These are phyloP conservation scores for Macrophya annulata DNA, from an alignment of 2,888 invertebrate genomes.

Conservation along the genomic window DNA sequence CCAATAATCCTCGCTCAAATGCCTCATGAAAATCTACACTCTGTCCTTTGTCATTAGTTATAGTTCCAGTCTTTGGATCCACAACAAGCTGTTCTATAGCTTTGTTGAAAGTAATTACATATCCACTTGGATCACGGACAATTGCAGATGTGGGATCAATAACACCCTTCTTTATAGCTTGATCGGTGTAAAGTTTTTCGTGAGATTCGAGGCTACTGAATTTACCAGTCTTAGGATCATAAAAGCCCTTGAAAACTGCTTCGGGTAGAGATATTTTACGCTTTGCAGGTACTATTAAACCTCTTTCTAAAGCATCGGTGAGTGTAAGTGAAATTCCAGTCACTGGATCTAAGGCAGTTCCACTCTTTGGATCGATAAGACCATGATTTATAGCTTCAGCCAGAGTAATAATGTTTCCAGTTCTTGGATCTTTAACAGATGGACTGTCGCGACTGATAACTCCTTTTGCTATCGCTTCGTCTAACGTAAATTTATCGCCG, in stretches of 20 bases:
- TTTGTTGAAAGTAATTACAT: constrained; percentile 90
- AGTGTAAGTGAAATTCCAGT: constrained; percentile 89
- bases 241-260: constrained; percentile 95
- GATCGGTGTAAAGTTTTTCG: constrained; percentile 90
- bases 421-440: constrained; percentile 90
- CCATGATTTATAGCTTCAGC: constrained; percentile 89
- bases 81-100: constrained; percentile 90
- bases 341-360: constrained; percentile 89
- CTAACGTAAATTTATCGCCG: constrained; percentile 86
- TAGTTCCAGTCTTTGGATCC: constrained; percentile 88
- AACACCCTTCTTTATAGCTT: constrained; percentile 91
- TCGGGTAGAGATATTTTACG: constrained; percentile 92
- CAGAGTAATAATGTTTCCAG: constrained; percentile 90
- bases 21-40: constrained; percentile 91
- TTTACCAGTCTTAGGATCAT: constrained; percentile 91
- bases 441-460: constrained; percentile 89
- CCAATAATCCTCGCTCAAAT: constrained; percentile 90
- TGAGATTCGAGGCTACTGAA: constrained; percentile 91
- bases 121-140: constrained; percentile 87
- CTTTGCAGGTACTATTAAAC: constrained; percentile 90
- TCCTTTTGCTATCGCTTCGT: constrained; percentile 88
- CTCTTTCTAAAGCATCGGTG: constrained; percentile 91
- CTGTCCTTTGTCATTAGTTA: constrained; percentile 83
- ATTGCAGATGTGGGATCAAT: constrained; percentile 93
- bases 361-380: constrained; percentile 89